Evolutionary conservation across 1,140 invertebrate species (phyloP).

Genomic region (Scaptomyza hsui): DNA sequence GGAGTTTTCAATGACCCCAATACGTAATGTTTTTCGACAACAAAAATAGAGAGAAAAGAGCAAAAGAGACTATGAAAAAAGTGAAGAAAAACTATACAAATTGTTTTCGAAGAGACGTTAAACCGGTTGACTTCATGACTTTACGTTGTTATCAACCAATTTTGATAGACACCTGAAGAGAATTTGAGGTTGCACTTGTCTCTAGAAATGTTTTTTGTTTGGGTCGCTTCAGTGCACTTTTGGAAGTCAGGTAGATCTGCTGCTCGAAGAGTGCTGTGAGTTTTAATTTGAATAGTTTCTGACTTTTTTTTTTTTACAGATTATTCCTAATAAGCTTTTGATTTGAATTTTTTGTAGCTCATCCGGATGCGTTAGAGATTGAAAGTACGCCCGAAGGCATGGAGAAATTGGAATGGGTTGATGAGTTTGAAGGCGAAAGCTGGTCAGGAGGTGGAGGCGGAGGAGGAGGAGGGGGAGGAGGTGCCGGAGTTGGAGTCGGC

Average conservation of each 20-base stretch:
- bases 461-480: background rate
- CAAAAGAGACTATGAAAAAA: background rate
- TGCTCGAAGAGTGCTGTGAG: background rate
- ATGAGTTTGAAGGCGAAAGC: slow-evolving; percentile 84
- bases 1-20: slow-evolving; percentile 19
- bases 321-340: background rate
- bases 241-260: background rate
- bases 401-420: slow-evolving; percentile 87
- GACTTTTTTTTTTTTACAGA: too few species aligned
- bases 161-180: background rate
- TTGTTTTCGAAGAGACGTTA: too few species aligned
- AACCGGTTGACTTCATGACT: background rate
- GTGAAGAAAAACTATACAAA: background rate
- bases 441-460: slow-evolving; percentile 56
- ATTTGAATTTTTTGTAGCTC: slow-evolving; percentile 27
- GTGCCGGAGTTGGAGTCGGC: slow-evolving; percentile 14
- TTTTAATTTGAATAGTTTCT: background rate
- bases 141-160: background rate
- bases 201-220: background rate
- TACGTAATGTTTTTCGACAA: background rate
- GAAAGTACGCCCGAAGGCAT: slow-evolving; percentile 86
- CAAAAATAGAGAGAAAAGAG: background rate
- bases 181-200: background rate
- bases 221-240: background rate
- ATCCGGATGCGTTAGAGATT: slow-evolving; percentile 82